Evolutionary conservation across 2,888 invertebrate genomes (phyloP).

Genomic region (Ferdinandea cuprea): DNA sequence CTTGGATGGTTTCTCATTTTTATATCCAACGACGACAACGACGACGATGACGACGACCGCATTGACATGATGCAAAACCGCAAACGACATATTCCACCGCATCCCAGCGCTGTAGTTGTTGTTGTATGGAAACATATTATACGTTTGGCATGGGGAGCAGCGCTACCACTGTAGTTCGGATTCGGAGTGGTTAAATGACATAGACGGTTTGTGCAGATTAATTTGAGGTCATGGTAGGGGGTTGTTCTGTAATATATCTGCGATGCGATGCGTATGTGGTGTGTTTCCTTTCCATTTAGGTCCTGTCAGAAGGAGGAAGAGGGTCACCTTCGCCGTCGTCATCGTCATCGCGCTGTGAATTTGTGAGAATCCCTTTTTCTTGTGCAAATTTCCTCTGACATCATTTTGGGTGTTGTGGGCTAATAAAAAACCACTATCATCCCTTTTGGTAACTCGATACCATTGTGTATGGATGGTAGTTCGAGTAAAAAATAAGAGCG

Average conservation of each 20-base stretch:
- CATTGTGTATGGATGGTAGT: conserved; percentile 51
- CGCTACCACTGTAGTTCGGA: background rate
- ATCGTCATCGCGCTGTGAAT: conserved; percentile 40
- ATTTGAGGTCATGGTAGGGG: conserved; percentile 72
- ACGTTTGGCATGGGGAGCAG: conserved; percentile 17
- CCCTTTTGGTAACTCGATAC: conserved; percentile 45
- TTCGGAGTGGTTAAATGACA: conserved; percentile 66
- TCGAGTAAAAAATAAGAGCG: background rate
- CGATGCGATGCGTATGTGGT: conserved; percentile 24
- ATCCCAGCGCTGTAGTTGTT: no score
- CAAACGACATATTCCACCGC: conserved; percentile 64
- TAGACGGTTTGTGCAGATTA: conserved; percentile 69
- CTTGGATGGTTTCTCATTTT: conserved; percentile 57
- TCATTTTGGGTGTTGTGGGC: conserved; percentile 60
- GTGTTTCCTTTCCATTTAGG: conserved; percentile 2
- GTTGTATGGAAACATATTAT: background rate
- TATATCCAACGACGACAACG: conserved; percentile 13
- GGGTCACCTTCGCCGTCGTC: no score
- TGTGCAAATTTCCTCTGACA: conserved; percentile 63
- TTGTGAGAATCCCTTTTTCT: conserved; percentile 42
- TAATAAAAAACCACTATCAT: conserved; percentile 61
- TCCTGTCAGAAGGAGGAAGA: conserved; percentile 47
- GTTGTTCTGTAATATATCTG: conserved; percentile 56
- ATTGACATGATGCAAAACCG: conserved; percentile 71
- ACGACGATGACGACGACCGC: conserved; percentile 54